These are phyloP conservation scores for Ophioninae sp. DNA, from an alignment of 2,888 invertebrate genomes.

Conservation along the genomic window DNA sequence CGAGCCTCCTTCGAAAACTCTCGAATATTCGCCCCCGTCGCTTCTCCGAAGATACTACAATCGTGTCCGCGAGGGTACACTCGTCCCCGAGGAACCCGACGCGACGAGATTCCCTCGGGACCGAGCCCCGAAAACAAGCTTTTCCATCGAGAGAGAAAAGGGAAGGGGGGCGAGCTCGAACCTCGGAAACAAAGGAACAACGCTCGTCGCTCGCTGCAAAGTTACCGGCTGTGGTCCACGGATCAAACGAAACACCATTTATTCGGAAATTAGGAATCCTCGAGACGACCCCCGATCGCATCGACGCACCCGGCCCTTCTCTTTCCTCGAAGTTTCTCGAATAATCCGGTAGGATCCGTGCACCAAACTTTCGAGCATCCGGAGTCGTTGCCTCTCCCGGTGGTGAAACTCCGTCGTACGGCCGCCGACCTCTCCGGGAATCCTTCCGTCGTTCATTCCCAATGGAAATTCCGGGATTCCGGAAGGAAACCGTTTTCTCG, in stretches of 20 bases:
- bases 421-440: background rate
- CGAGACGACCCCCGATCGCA: background rate
- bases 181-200: constrained; percentile 48
- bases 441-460: background rate
- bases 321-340: background rate
- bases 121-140: constrained; percentile 40
- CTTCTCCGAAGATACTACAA: constrained; percentile 77
- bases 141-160: background rate
- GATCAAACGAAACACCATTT: background rate
- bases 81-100: constrained; percentile 73
- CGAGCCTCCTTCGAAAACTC: constrained; percentile 46
- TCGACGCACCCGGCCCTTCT: background rate
- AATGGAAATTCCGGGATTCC: background rate
- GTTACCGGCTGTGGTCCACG: background rate
- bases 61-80: constrained; percentile 72
- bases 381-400: background rate
- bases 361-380: constrained; percentile 36
- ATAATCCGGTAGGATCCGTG: background rate
- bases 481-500: too few relatives aligned
- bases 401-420: background rate
- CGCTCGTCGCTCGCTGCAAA: constrained; percentile 26
- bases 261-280: background rate
- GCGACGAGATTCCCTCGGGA: constrained; percentile 76
- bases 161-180: constrained; percentile 1
- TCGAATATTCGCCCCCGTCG: constrained; percentile 56